Evolutionary conservation across 2,797 vertebrate species (phyloP).

Genomic region (Hafferia zeledoni): DNA sequence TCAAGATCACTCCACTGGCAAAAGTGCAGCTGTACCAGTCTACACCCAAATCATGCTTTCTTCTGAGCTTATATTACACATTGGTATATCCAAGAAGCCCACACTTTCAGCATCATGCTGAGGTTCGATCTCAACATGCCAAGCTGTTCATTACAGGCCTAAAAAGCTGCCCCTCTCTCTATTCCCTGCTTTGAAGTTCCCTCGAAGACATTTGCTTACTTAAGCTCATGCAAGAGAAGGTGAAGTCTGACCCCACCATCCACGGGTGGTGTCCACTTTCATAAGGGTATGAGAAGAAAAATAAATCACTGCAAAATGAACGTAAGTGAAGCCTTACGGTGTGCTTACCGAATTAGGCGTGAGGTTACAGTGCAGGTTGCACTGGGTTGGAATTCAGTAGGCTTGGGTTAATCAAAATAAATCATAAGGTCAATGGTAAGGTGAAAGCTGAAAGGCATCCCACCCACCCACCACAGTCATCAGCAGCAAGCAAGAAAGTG

Average conservation of each 20-base stretch:
- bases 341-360: slow-evolving; percentile 68
- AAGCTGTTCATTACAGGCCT: not conserved
- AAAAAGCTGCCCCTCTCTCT: not conserved
- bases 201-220: slow-evolving; percentile 62
- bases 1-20: not conserved
- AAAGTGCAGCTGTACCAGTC: not conserved
- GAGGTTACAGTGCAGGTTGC: slow-evolving; percentile 72
- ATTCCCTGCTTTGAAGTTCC: slow-evolving; percentile 35
- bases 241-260: slow-evolving; percentile 56
- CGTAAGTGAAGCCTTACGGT: slow-evolving; percentile 24
- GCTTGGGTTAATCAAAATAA: slow-evolving; percentile 73
- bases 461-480: not conserved
- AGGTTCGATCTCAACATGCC: not conserved
- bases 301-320: slow-evolving; percentile 73
- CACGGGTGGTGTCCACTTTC: slow-evolving; percentile 69
- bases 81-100: not conserved
- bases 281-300: slow-evolving; percentile 73
- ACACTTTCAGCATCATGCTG: not conserved
- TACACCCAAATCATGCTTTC: not conserved
- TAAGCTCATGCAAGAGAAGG: slow-evolving; percentile 50
- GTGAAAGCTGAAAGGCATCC: slow-evolving; percentile 47
- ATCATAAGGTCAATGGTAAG: slow-evolving; percentile 55
- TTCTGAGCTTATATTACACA: slow-evolving; percentile 13
- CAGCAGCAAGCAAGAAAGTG: not conserved
- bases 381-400: slow-evolving; percentile 64